Conservation (phyloP, 2,797 vertebrate species). For the Varecia variegata region DNA sequence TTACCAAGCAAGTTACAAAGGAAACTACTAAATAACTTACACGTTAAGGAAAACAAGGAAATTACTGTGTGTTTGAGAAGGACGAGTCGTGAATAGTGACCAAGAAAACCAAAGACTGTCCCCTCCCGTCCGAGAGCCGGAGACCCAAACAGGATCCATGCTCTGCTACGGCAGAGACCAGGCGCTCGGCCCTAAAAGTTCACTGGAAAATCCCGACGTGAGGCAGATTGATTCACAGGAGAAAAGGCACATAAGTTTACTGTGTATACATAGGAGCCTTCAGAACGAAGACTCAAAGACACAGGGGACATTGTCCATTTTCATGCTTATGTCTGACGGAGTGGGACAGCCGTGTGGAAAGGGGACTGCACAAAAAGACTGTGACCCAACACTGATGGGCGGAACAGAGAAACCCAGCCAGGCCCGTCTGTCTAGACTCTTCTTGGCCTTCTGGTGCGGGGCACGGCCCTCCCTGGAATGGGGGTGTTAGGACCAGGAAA, state of each 20-base stretch:
- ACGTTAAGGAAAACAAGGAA: not conserved
- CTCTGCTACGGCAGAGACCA: not conserved
- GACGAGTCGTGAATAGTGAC: not conserved
- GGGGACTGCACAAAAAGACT: not conserved
- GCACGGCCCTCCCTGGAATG: not conserved
- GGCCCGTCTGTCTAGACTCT: not conserved
- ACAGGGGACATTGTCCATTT: not conserved
- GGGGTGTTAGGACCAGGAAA: not conserved
- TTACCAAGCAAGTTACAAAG: not conserved
- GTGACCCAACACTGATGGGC: accelerated
- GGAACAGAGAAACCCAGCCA: not conserved
- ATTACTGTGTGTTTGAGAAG: not conserved
- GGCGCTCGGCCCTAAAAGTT: too few relatives aligned
- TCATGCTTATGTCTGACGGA: not conserved
- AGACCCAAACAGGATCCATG: too few relatives aligned
- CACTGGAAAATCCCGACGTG: not conserved
- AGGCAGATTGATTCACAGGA: not conserved
- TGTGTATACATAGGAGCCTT: not conserved
- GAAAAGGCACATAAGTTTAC: not conserved
- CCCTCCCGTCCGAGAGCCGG: not conserved
- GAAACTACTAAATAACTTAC: not conserved
- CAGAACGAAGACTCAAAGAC: not conserved
- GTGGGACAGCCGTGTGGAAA: not conserved
- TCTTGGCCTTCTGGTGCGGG: not conserved
- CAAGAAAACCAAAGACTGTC: not conserved